These are phyloP conservation scores for Cepphus grylle DNA, from an alignment of 2,113 vertebrate genomes.

Conservation along the genomic window DNA sequence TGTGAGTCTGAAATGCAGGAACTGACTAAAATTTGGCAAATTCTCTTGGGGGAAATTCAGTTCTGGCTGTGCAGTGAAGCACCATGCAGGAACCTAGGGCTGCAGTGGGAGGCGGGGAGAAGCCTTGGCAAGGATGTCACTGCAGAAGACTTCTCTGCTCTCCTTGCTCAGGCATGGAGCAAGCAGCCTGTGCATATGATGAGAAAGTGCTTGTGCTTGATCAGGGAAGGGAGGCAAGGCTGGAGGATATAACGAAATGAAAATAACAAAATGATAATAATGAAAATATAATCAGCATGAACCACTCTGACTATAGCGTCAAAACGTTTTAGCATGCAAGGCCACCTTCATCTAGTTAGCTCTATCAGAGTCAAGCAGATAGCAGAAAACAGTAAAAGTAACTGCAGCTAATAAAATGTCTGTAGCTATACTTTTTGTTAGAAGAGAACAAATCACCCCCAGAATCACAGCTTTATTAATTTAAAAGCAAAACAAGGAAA, in stretches of 20 bases:
- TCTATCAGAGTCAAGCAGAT: not conserved
- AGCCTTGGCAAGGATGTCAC: not conserved
- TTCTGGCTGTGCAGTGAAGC: not conserved
- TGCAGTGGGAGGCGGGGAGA: accelerated
- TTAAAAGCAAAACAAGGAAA: not conserved
- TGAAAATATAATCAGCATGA: not conserved
- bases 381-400: not conserved
- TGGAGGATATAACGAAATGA: not conserved
- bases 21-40: not conserved
- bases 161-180: accelerated
- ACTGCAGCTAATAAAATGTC: not conserved
- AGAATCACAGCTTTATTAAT: not conserved
- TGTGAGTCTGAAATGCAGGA: not conserved
- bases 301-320: too few relatives aligned
- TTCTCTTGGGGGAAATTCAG: not conserved
- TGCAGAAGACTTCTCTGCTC: not conserved
- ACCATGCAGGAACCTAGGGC: not conserved
- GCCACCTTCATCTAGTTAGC: not conserved
- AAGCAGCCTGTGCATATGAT: not conserved
- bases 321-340: not conserved
- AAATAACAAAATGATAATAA: not conserved
- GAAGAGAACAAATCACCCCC: not conserved
- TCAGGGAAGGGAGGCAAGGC: not conserved
- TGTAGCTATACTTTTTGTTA: not conserved
- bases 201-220: not conserved